A percentile compares a stretch with the other conserved stretches of the same genome.
Evolutionary conservation across 2,113 vertebrate genomes (phyloP).

Genomic region (Corythornis cristatus): DNA sequence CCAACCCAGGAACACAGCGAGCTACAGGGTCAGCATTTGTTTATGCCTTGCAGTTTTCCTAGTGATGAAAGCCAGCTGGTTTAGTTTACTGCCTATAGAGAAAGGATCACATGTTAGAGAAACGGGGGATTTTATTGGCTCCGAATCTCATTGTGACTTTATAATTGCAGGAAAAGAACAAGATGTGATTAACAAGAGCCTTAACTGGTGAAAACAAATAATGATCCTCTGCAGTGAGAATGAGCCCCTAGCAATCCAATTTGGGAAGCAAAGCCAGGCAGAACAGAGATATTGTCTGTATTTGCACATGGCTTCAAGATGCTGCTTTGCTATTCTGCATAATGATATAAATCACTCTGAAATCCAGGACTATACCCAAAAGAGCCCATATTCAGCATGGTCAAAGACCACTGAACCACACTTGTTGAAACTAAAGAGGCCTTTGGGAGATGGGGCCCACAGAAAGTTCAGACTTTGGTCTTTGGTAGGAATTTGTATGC

Average conservation of each 20-base stretch:
- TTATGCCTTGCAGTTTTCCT: constrained; percentile 59
- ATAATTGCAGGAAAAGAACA: constrained; percentile 42
- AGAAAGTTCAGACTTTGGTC: neutral
- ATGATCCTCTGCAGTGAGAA: neutral
- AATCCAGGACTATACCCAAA: neutral
- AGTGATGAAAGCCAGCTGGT: constrained; percentile 62
- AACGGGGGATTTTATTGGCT: constrained; percentile 29
- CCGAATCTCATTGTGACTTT: neutral
- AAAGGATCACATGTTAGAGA: neutral
- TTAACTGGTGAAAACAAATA: neutral
- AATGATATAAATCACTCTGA: neutral
- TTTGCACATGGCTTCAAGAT: constrained; percentile 57
- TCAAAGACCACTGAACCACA: neutral
- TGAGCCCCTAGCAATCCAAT: neutral
- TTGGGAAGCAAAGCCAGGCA: neutral
- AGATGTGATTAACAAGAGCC: neutral
- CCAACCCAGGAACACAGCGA: neutral
- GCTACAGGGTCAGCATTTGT: constrained; percentile 26
- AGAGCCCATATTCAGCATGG: neutral
- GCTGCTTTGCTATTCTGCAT: neutral
- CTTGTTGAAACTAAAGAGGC: constrained; percentile 10
- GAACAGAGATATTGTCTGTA: neutral
- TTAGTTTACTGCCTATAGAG: constrained; percentile 18
- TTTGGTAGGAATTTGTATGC: constrained; percentile 13
- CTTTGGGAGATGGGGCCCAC: neutral